Evolutionary conservation across 2,888 invertebrate genomes (phyloP), one percentile per base, ranked within the genome.

Genomic region (Drosophila setosimentum): DNA sequence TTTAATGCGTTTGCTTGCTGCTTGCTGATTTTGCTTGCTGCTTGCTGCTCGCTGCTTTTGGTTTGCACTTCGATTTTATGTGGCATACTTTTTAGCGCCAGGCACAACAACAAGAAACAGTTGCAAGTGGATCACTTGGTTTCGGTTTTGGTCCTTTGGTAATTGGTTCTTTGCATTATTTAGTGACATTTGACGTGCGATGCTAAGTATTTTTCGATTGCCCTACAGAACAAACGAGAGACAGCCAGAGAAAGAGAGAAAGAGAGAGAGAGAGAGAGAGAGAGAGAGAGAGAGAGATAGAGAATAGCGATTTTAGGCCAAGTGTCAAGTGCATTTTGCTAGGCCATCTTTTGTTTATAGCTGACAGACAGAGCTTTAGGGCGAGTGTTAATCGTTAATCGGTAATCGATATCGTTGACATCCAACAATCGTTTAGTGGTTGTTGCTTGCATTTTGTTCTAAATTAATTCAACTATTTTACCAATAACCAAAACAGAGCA

Each of bases 1-100:
- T 89, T 85, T 85, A 85, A 85, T 85, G 89, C 89, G 85, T 85
- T 85, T 79, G 85, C 83, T 73, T 75, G 18, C 18, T 40, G 37
- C 37, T 63, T 78, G 67, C 50, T 35, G n/a, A 37, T 37, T 80
- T 83, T 72, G 86, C 71, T 70, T 73, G 45, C 13, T 45, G 21
- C 13, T 63, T 69, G 68, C 48, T 32, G 7, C 40, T 42, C 33
- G 45, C 45, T 67, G 63, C 42, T 16, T 37, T 45, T 58, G 63
- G 55, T 40, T 21, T 51, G 50, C 54, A 48, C 51, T 76, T 76
- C 76, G 67, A 78, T 79, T 78, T 76, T 72, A 67, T 68, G 78
- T 83, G 86, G 78, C 86, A 74, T 76, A 75, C 75, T 86, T 83
- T 82, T 75, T 42, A 67, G 76, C 67, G 65, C 71, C 64, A 45